Evolutionary conservation across 1,140 invertebrate genomes (phyloP).

Genomic region (Centruroides vittatus): DNA sequence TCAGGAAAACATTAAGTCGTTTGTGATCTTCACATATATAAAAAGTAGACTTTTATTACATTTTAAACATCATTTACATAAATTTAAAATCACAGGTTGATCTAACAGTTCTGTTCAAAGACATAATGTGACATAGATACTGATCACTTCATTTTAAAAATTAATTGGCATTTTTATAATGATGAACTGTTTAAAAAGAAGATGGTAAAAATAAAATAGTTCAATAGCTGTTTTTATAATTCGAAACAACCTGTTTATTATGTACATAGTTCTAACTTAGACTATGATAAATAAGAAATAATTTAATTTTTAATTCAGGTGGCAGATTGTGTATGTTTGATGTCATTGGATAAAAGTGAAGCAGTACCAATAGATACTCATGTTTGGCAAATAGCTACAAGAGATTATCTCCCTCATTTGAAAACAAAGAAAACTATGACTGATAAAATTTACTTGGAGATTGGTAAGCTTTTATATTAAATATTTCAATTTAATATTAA

Average conservation of each 20-base stretch:
- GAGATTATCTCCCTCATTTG: conserved; percentile 67
- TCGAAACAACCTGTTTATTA: not conserved
- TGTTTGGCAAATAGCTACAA: conserved; percentile 77
- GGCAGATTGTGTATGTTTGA: conserved; percentile 95
- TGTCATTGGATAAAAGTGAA: conserved; percentile 79
- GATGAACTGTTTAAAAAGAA: not conserved
- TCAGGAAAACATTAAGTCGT: too few relatives aligned
- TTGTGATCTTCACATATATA: too few relatives aligned
- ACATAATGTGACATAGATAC: too few relatives aligned
- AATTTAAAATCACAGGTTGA: too few relatives aligned
- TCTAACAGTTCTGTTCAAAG: too few relatives aligned
- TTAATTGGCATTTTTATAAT: too few relatives aligned
- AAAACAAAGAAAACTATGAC: conserved; percentile 62
- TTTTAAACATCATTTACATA: too few relatives aligned
- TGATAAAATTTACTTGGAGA: conserved; percentile 65
- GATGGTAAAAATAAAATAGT: not conserved
- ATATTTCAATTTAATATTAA: too few relatives aligned
- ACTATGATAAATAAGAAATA: conserved; percentile 5
- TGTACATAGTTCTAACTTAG: conserved; percentile 51
- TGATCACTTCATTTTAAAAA: too few relatives aligned
- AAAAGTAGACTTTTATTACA: too few relatives aligned
- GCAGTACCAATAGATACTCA: conserved; percentile 93
- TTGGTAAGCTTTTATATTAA: conserved; percentile 35
- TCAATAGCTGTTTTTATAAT: not conserved
- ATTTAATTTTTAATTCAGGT: conserved; percentile 40